Conservation (phyloP, 2,888 invertebrate genomes). For the Euplexia lucipara region DNA sequence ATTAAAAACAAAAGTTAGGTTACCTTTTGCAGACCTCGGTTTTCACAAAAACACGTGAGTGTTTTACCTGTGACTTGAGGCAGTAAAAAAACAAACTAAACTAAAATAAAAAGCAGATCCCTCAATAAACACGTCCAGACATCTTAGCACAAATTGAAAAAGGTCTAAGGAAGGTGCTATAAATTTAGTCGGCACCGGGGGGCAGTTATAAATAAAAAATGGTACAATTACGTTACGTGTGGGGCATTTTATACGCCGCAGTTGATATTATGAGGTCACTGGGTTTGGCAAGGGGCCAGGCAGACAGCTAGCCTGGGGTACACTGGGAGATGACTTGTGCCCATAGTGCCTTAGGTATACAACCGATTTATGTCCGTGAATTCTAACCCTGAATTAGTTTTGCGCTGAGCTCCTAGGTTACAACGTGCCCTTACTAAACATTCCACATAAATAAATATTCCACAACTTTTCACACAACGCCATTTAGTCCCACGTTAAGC, state of each 20-base stretch:
- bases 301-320: background rate
- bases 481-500: too few species aligned
- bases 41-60: background rate
- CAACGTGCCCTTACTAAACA: too few species aligned
- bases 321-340: background rate
- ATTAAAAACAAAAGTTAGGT: too few species aligned
- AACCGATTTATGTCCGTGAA: background rate
- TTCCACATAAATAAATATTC: too few species aligned
- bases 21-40: too few species aligned
- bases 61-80: conserved; percentile 11
- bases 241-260: conserved; percentile 49
- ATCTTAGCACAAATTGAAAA: conserved; percentile 62
- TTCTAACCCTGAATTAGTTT: background rate
- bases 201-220: conserved; percentile 59
- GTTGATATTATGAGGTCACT: conserved; percentile 58
- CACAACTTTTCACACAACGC: too few species aligned
- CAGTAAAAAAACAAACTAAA: conserved; percentile 26
- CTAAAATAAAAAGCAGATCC: conserved; percentile 29
- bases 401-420: too few species aligned
- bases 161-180: conserved; percentile 48
- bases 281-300: conserved; percentile 62
- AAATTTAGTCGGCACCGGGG: conserved; percentile 40
- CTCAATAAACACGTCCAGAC: conserved; percentile 21
- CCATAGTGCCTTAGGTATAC: too few species aligned
- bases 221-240: conserved; percentile 58